These are phyloP conservation scores for Pseudococcus jackbeardsleyi DNA, from an alignment of 2,888 invertebrate genomes.

Conservation along the genomic window DNA sequence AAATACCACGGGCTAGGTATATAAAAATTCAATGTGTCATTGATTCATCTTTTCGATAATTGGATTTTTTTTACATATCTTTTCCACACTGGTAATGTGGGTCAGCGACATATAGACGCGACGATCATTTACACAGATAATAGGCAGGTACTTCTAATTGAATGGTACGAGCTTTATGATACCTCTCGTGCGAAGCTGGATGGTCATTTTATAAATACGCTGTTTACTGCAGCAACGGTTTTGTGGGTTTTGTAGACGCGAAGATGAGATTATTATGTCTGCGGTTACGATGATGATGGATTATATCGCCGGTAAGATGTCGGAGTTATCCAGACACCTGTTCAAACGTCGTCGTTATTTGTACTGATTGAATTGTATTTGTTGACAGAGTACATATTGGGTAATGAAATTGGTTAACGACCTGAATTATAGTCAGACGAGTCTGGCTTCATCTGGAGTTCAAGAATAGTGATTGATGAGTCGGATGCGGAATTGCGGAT, in stretches of 20 bases:
- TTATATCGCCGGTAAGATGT: background rate
- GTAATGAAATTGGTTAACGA: background rate
- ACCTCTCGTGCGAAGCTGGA: background rate
- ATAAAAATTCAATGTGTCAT: constrained; percentile 23
- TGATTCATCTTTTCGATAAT: constrained; percentile 16
- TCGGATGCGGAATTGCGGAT: background rate
- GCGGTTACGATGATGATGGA: background rate
- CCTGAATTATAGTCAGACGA: background rate
- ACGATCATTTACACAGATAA: background rate
- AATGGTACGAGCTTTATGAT: background rate
- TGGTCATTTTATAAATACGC: background rate
- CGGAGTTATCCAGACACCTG: background rate
- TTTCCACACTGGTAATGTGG: background rate
- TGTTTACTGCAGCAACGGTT: background rate
- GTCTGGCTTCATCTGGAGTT: background rate
- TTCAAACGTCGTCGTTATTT: background rate
- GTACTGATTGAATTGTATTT: background rate
- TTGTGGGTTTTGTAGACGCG: background rate
- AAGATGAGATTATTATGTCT: background rate
- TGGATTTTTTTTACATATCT: constrained; percentile 38
- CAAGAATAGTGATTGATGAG: background rate
- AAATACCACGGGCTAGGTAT: constrained; percentile 22
- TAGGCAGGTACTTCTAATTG: background rate
- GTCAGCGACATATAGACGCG: background rate
- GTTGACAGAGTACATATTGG: background rate